These are phyloP conservation scores for Volucella bombylans DNA, from an alignment of 2,888 invertebrate genomes.

Conservation along the genomic window DNA sequence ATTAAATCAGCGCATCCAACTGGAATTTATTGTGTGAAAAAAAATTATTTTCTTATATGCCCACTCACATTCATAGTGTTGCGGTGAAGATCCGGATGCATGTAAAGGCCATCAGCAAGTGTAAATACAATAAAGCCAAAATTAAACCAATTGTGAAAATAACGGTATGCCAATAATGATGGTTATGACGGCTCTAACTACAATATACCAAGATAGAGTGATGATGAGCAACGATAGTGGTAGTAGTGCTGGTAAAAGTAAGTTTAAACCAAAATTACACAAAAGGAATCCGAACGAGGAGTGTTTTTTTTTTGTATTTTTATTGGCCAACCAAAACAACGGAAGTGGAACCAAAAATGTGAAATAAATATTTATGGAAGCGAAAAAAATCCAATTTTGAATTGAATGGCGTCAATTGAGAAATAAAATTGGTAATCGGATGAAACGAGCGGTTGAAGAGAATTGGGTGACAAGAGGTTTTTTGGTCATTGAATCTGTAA, in stretches of 20 bases:
- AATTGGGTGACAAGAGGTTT: too few relatives aligned
- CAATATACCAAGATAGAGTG: too few relatives aligned
- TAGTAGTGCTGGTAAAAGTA: neutral
- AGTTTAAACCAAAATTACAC: slow-evolving; percentile 22
- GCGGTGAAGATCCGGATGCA: slow-evolving; percentile 7
- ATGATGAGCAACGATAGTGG: too few relatives aligned
- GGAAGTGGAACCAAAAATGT: slow-evolving; percentile 28
- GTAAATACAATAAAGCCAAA: slow-evolving; percentile 11
- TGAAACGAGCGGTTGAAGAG: slow-evolving; percentile 23
- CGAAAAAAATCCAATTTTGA: slow-evolving; percentile 16
- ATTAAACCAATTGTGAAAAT: slow-evolving; percentile 42
- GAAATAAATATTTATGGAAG: too few relatives aligned
- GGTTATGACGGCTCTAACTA: too few relatives aligned
- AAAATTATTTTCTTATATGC: slow-evolving; percentile 51
- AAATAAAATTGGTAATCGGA: slow-evolving; percentile 60
- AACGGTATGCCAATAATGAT: neutral
- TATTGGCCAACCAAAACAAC: slow-evolving; percentile 48
- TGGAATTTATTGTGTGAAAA: slow-evolving; percentile 72
- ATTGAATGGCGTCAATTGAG: slow-evolving; percentile 37
- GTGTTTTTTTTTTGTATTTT: slow-evolving; percentile 1
- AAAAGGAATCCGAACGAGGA: slow-evolving; percentile 19
- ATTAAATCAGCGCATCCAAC: slow-evolving; percentile 67
- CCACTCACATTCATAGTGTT: slow-evolving; percentile 34
- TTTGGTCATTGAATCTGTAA: too few relatives aligned
- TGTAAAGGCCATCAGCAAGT: neutral